These are phyloP conservation scores for Ametastegia equiseti DNA, from an alignment of 2,888 invertebrate genomes.

Conservation along the genomic window DNA sequence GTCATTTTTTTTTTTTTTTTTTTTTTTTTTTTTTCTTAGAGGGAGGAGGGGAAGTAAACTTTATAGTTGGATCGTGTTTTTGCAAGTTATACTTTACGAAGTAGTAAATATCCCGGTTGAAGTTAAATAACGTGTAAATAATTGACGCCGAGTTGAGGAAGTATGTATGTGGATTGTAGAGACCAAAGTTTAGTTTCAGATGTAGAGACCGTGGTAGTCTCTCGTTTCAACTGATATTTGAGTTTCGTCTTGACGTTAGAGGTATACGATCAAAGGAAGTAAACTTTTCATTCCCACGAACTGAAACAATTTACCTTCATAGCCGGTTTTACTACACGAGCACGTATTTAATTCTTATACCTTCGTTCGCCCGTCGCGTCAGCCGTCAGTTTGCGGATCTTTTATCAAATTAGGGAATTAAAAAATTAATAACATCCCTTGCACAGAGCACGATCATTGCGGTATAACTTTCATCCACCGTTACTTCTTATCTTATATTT, in stretches of 20 bases:
- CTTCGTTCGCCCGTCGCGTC: neutral
- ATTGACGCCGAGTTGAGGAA: neutral
- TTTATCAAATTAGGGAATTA: slow-evolving; percentile 16
- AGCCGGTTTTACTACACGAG: slow-evolving; percentile 24
- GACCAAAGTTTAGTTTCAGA: neutral
- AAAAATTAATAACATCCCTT: slow-evolving; percentile 20
- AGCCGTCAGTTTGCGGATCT: slow-evolving; percentile 21
- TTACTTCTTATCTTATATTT: slow-evolving; percentile 20
- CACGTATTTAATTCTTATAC: slow-evolving; percentile 45
- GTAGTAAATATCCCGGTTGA: neutral
- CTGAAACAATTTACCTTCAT: slow-evolving; percentile 36
- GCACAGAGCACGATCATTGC: neutral
- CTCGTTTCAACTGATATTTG: slow-evolving; percentile 1
- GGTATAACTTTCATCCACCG: neutral
- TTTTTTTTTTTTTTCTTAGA: too few species aligned
- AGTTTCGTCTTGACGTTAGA: neutral
- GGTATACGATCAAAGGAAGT: neutral
- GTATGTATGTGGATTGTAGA: neutral
- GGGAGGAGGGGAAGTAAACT: too few species aligned
- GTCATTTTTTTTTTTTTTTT: too few species aligned
- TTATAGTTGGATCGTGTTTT: neutral
- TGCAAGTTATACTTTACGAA: neutral
- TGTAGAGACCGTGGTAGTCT: neutral
- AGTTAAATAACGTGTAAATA: neutral
- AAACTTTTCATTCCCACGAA: neutral